Conservation (phyloP, 2,113 vertebrate species). For the Grus americana region DNA sequence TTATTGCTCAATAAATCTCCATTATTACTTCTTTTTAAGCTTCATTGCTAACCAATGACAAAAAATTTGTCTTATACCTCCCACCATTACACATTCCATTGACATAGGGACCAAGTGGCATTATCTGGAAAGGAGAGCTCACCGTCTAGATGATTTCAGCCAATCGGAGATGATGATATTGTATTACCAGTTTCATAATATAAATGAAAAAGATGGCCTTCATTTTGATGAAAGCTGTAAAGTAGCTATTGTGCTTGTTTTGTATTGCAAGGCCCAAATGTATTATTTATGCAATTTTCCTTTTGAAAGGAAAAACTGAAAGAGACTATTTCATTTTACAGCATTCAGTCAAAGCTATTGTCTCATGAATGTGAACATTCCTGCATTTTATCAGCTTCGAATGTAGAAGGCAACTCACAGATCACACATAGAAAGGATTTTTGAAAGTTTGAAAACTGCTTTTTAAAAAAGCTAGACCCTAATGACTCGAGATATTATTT, state of each 20-base stretch:
- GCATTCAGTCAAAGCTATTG: constrained; percentile 78
- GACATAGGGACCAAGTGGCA: constrained; percentile 56
- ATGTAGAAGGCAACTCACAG: constrained; percentile 66
- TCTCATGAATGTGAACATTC: constrained; percentile 80
- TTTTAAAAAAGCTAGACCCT: constrained; percentile 68
- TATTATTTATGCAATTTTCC: constrained; percentile 86
- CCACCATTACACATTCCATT: constrained; percentile 41
- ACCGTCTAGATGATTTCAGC: constrained; percentile 59
- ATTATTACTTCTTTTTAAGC: constrained; percentile 59
- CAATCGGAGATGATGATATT: constrained; percentile 77
- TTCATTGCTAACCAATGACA: constrained; percentile 58
- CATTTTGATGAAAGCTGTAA: constrained; percentile 79
- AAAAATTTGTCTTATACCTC: constrained; percentile 60
- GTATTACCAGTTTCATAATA: constrained; percentile 80
- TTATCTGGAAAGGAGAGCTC: constrained; percentile 66
- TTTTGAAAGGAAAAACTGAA: constrained; percentile 78
- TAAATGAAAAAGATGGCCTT: constrained; percentile 82
- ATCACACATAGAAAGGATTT: constrained; percentile 72
- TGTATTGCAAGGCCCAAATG: constrained; percentile 79
- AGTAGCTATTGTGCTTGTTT: constrained; percentile 83
- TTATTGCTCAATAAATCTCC: constrained; percentile 64
- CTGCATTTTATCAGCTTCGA: constrained; percentile 73
- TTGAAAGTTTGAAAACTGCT: constrained; percentile 76
- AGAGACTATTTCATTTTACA: constrained; percentile 81
- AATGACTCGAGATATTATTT: constrained; percentile 74